Base-by-base conservation (phyloP, 2,113 vertebrate genomes). In the Sitta europaea region DNA sequence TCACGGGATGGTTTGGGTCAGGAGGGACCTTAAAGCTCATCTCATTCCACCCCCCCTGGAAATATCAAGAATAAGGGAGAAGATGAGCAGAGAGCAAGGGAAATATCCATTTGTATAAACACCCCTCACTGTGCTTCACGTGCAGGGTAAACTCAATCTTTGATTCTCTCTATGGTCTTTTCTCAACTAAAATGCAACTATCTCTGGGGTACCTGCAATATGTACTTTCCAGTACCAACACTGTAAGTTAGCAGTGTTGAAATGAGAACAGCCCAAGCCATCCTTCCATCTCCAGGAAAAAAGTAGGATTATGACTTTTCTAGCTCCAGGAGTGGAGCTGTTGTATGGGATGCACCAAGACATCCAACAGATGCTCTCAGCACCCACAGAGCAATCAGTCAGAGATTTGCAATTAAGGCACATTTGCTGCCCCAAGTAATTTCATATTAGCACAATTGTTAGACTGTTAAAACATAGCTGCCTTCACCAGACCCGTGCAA, bases 381-480 rank as follows among this genome's bases (percentile, higher is more conserved):
- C 88, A 36, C 22, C 62, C 42, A 62, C 58, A 33, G 45, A 90
- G 90, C 38, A 94, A 76, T 48, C 36, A 83, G 5, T 14, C 38
- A 83, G 5, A 63, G n/a, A 29, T 27, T 66, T 93, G 62, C 68
- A 92, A 91, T 88, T 48, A 90, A 70, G 35, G 29, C 50, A 61
- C 25, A 85, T 89, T 94, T 82, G 24, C 35, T 92, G 47, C 47
- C 73, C 29, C 50, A 47, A 45, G 25, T 63, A 90, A 95, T 25
- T 74, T 31, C n/a, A 27, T 18, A 6, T 51, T 54, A 84, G 43
- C 54, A 92, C 4, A 6, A 38, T 8, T 86, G 6, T 61, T 50
- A 66, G 47, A 42, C 45, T 47, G 47, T 66, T 92, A 51, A 77
- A 94, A 74, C 47, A 87, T 13, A 81, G 73, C 29, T 58, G 28